Conservation (phyloP, 2,113 vertebrate genomes). For the Syngnathus scovelli region DNA sequence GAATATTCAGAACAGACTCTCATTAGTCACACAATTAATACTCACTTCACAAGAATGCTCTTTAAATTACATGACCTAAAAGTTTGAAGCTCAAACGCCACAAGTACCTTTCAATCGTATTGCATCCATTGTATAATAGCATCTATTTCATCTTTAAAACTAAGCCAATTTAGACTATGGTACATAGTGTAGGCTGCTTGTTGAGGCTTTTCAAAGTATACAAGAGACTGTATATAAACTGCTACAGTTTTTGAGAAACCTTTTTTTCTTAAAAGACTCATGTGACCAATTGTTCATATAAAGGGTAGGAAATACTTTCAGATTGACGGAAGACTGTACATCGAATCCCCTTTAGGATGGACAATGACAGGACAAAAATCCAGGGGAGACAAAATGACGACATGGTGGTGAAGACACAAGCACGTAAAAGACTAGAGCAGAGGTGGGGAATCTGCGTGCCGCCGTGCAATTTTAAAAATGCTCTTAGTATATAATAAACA, state of each 20-base stretch:
- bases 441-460: neutral
- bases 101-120: slow-evolving; percentile 91
- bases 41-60: slow-evolving; percentile 92
- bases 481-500: neutral
- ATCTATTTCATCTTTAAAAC: slow-evolving; percentile 70
- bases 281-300: slow-evolving; percentile 62
- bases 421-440: neutral
- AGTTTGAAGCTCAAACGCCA: slow-evolving; percentile 77
- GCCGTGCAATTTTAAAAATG: neutral
- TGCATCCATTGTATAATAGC: slow-evolving; percentile 74
- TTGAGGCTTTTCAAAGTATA: slow-evolving; percentile 56
- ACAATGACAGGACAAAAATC: slow-evolving; percentile 63
- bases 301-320: slow-evolving; percentile 46
- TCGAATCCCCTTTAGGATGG: slow-evolving; percentile 15
- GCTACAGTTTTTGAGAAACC: slow-evolving; percentile 66
- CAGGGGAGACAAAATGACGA: slow-evolving; percentile 56
- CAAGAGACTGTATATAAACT: slow-evolving; percentile 70
- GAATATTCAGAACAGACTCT: slow-evolving; percentile 98
- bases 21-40: slow-evolving; percentile 96
- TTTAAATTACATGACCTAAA: slow-evolving; percentile 74
- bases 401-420: slow-evolving; percentile 43
- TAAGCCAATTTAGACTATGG: slow-evolving; percentile 65
- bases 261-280: slow-evolving; percentile 63
- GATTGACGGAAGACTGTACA: slow-evolving; percentile 49
- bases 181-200: slow-evolving; percentile 66